These are phyloP conservation scores for Anthopleura sola DNA, from an alignment of 64 coral and sea anemone species.

Conservation along the genomic window DNA sequence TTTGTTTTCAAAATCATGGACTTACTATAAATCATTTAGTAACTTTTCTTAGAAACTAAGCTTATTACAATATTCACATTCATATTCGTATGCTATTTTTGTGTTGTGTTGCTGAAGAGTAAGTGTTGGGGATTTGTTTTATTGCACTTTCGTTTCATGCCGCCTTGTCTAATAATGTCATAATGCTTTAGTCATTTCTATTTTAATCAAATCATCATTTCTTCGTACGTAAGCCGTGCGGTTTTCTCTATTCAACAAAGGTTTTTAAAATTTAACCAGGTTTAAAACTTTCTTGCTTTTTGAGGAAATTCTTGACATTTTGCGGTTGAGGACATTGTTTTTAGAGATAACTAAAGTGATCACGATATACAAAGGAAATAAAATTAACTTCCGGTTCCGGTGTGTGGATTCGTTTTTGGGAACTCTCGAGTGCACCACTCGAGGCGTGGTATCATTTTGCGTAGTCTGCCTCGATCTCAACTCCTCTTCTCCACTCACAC, in stretches of 20 bases:
- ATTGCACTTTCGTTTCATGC: neutral
- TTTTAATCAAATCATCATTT: neutral
- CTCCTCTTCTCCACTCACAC: neutral
- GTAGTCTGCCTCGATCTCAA: neutral
- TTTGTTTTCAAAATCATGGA: too few relatives aligned
- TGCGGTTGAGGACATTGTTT: neutral
- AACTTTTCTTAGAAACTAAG: neutral
- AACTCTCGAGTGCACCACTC: neutral
- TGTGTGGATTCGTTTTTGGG: neutral
- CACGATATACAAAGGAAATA: neutral
- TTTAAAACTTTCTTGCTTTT: neutral
- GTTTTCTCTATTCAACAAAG: neutral
- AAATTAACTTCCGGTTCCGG: constrained; percentile 1
- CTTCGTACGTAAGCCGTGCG: neutral
- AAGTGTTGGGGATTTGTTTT: neutral
- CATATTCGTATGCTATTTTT: neutral
- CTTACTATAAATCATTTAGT: neutral
- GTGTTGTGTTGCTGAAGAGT: neutral
- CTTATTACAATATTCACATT: neutral
- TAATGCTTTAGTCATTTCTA: too few relatives aligned
- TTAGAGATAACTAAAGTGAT: neutral
- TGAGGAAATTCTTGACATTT: neutral
- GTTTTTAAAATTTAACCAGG: neutral
- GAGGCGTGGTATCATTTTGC: constrained; percentile 10
- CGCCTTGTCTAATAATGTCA: neutral